phyloP scores from a whole-genome alignment of 2,113 vertebrate genomes.

The Tragelaphus scriptus region DNA sequence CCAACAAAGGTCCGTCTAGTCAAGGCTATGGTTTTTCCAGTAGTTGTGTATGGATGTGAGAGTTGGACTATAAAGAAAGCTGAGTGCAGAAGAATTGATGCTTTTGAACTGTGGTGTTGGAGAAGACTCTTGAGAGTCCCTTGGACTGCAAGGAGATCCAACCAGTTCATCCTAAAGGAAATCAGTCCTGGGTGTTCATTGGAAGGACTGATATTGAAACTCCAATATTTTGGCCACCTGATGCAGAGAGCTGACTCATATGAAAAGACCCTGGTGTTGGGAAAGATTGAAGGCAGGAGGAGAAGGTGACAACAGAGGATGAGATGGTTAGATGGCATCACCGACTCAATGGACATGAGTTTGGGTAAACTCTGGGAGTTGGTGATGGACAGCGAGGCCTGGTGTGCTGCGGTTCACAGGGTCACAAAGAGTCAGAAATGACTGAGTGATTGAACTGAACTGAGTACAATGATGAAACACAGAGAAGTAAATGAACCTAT shows the following conservation, averaged over 20 bases:
- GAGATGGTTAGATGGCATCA: not conserved
- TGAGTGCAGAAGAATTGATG: accelerated
- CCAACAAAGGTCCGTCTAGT: not conserved
- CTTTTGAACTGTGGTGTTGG: not conserved
- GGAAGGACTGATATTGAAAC: not conserved
- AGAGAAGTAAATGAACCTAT: not conserved
- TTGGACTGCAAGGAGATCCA: not conserved
- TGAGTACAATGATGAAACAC: not conserved
- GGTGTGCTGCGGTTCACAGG: accelerated
- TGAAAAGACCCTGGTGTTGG: not conserved
- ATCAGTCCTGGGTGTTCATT: not conserved
- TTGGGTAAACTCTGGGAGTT: not conserved
- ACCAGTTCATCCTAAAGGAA: not conserved
- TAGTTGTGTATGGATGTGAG: not conserved
- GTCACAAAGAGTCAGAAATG: not conserved
- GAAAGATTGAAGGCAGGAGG: not conserved
- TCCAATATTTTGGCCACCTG: not conserved
- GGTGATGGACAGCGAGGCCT: not conserved
- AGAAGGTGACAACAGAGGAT: not conserved
- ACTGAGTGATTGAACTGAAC: not conserved
- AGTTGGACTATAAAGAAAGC: not conserved
- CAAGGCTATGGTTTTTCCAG: not conserved
- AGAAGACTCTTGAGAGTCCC: not conserved
- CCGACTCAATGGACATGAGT: not conserved
- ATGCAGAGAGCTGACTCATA: not conserved